A percentile compares a stretch with the other conserved stretches of the same genome.
phyloP scores from a whole-genome alignment of 2,797 vertebrate species.

The Sandelia bainsii region DNA sequence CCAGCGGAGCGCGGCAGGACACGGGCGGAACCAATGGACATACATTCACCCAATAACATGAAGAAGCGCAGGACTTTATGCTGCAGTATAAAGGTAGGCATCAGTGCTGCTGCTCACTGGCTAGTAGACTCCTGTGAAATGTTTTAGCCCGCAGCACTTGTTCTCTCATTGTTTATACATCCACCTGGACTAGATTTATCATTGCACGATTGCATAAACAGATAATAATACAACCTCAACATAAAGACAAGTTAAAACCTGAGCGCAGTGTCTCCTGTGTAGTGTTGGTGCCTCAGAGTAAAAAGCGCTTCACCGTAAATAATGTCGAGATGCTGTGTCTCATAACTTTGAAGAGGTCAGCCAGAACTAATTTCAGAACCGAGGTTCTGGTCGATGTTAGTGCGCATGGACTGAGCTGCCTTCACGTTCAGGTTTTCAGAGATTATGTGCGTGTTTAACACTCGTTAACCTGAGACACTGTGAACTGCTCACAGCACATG shows the following conservation, averaged over 20 bases:
- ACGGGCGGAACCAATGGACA: conserved; percentile 63
- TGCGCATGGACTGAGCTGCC: too few relatives aligned
- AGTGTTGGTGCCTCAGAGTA: not conserved
- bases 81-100: conserved; percentile 82
- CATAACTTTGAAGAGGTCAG: too few relatives aligned
- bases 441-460: too few relatives aligned
- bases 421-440: too few relatives aligned
- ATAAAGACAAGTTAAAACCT: not conserved
- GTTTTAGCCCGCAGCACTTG: conserved; percentile 15
- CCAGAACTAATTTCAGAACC: too few relatives aligned
- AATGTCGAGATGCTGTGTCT: not conserved
- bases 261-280: not conserved
- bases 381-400: too few relatives aligned
- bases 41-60: conserved; percentile 51
- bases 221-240: not conserved
- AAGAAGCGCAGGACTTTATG: conserved; percentile 52
- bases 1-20: not conserved
- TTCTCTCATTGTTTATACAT: not conserved
- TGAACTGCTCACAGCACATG: too few relatives aligned
- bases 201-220: conserved; percentile 6
- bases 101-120: not conserved
- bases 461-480: not conserved
- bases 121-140: not conserved
- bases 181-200: not conserved
- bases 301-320: conserved; percentile 8